A percentile compares a stretch with the other conserved stretches of the same genome.
Conservation (phyloP, 1,140 invertebrate genomes). For the Dolichoris vasculosae region DNA sequence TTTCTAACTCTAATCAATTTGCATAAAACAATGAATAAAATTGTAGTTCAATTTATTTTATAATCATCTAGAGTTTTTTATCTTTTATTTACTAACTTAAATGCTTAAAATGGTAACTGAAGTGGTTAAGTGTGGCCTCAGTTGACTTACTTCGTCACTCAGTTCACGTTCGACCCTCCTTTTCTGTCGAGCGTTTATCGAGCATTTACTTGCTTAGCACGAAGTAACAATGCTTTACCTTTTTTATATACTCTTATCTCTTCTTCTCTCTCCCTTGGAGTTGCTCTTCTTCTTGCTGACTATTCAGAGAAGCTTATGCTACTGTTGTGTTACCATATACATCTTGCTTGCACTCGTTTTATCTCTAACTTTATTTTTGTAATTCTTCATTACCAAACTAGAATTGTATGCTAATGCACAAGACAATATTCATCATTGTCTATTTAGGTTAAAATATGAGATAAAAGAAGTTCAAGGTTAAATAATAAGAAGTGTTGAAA, state of each 20-base stretch:
- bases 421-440: slow-evolving; percentile 24
- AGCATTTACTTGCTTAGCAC: slow-evolving; percentile 44
- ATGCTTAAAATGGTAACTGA: not conserved
- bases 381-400: slow-evolving; percentile 25
- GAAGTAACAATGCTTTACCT: slow-evolving; percentile 9
- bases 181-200: slow-evolving; percentile 15
- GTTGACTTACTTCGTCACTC: slow-evolving; percentile 33
- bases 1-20: too few species aligned
- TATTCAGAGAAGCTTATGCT: not conserved
- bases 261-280: not conserved
- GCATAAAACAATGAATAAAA: too few species aligned
- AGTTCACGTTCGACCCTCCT: slow-evolving; percentile 38
- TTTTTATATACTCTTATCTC: not conserved
- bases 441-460: slow-evolving; percentile 27
- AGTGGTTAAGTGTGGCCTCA: not conserved
- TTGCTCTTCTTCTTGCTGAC: not conserved
- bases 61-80: not conserved
- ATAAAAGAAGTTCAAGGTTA: slow-evolving; percentile 25
- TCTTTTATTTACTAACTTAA: not conserved
- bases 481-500: not conserved
- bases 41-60: too few species aligned
- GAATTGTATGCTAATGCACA: slow-evolving; percentile 40
- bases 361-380: not conserved
- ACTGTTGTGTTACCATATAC: not conserved
- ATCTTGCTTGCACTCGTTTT: slow-evolving; percentile 8